These are phyloP conservation scores for Cyrtonyx montezumae DNA, from an alignment of 2,113 vertebrate species.

Conservation along the genomic window DNA sequence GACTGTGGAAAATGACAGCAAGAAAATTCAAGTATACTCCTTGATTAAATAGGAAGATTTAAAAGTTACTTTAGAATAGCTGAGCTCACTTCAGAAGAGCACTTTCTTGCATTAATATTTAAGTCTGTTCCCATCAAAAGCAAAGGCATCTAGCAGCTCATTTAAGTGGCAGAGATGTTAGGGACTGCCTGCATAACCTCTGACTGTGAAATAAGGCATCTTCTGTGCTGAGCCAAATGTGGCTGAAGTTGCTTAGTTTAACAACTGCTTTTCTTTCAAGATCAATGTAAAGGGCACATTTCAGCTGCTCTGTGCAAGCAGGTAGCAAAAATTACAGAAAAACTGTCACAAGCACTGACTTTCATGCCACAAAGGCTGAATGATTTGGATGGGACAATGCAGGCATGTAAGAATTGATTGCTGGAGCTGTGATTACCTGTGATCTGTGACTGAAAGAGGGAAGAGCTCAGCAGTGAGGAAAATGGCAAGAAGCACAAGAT, in stretches of 20 bases:
- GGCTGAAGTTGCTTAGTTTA: neutral
- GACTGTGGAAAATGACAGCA: neutral
- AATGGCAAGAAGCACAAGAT: neutral
- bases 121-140: neutral
- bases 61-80: neutral
- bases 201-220: neutral
- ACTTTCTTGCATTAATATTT: neutral
- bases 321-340: neutral
- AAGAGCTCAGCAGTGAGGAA: neutral
- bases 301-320: neutral
- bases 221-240: neutral
- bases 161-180: neutral
- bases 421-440: slow-evolving; percentile 7
- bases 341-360: neutral
- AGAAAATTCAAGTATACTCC: neutral
- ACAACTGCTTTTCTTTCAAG: neutral
- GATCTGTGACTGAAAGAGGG: neutral
- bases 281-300: neutral
- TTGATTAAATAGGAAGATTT: neutral
- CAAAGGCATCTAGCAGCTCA: neutral
- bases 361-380: neutral
- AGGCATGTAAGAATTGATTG: slow-evolving; percentile 24
- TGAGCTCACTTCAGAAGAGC: neutral
- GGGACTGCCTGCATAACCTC: neutral
- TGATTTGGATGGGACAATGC: neutral